phyloP scores from a whole-genome alignment of 2,113 vertebrate genomes.

The Varanus komodoensis region DNA sequence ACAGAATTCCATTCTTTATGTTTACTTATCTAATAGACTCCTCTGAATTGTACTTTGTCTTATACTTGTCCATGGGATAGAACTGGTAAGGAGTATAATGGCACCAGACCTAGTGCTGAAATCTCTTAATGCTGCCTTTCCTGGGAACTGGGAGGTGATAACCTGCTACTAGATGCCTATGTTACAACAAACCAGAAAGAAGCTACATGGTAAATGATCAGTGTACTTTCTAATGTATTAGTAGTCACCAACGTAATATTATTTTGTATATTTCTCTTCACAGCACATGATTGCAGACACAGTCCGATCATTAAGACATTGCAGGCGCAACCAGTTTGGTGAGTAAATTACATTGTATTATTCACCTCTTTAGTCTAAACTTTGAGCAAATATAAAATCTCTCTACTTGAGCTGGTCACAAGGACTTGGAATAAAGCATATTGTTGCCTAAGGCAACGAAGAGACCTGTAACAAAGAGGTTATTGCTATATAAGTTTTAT shows the following conservation, averaged over 20 bases:
- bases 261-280: slow-evolving; percentile 53
- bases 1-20: not conserved
- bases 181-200: too few relatives aligned
- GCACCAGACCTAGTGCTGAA: not conserved
- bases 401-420: not conserved
- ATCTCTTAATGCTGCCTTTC: not conserved
- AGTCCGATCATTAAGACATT: slow-evolving; percentile 90
- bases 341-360: slow-evolving; percentile 62
- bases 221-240: not conserved
- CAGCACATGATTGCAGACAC: slow-evolving; percentile 97
- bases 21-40: not conserved
- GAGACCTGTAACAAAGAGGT: not conserved
- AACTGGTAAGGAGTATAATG: not conserved
- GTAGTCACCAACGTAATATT: not conserved
- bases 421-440: not conserved
- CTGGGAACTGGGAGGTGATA: not conserved
- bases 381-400: not conserved
- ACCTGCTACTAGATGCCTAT: too few relatives aligned
- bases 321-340: slow-evolving; percentile 93
- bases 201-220: not conserved
- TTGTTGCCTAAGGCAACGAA: not conserved
- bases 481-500: not conserved
- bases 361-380: not conserved
- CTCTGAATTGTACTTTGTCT: not conserved
- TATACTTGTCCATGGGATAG: not conserved